These are phyloP conservation scores for Torymus auratus DNA, from an alignment of 2,888 invertebrate species.

Conservation along the genomic window DNA sequence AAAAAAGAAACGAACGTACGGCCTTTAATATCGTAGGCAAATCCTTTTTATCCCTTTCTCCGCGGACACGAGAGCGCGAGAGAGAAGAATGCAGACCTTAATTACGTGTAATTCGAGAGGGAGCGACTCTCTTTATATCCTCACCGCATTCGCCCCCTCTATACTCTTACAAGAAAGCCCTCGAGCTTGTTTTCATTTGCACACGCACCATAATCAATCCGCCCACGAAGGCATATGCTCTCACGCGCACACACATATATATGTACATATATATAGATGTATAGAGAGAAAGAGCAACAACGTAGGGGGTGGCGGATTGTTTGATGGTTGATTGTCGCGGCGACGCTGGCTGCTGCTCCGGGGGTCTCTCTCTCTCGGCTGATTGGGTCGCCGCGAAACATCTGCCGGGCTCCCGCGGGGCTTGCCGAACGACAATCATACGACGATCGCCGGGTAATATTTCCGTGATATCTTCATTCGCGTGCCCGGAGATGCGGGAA, in stretches of 20 bases:
- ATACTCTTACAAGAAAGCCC: constrained; percentile 39
- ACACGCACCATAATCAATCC: constrained; percentile 70
- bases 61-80: not conserved
- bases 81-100: constrained; percentile 25
- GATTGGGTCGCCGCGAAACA: constrained; percentile 77
- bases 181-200: constrained; percentile 63
- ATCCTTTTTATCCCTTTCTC: constrained; percentile 9
- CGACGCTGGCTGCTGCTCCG: constrained; percentile 62
- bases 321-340: constrained; percentile 75
- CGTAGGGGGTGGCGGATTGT: constrained; percentile 73
- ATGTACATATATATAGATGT: not conserved
- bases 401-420: constrained; percentile 77
- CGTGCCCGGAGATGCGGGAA: constrained; percentile 1
- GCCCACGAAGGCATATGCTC: constrained; percentile 73
- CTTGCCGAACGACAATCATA: constrained; percentile 74
- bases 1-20: not conserved
- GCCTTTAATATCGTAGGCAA: too few species aligned
- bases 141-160: not conserved
- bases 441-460: constrained; percentile 75
- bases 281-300: constrained; percentile 60
- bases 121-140: constrained; percentile 20
- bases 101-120: constrained; percentile 48
- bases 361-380: constrained; percentile 62
- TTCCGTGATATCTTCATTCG: constrained; percentile 74
- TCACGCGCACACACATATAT: constrained; percentile 59